phyloP scores from a whole-genome alignment of 2,888 invertebrate species.

The Harpalus rubripes region DNA sequence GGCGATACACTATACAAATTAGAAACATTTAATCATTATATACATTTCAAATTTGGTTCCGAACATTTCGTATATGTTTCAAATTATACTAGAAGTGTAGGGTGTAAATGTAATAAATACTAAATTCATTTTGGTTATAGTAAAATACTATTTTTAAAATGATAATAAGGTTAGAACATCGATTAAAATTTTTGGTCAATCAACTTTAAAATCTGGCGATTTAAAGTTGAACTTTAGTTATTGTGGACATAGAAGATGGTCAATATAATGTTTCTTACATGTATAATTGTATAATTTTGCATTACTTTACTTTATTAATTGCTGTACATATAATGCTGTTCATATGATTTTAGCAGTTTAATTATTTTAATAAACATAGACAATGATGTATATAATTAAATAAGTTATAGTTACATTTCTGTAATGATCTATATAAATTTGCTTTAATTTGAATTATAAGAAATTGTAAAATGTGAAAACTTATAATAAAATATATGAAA shows the following conservation, averaged over 20 bases:
- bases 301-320: slow-evolving; percentile 27
- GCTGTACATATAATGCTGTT: slow-evolving; percentile 57
- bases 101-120: slow-evolving; percentile 1
- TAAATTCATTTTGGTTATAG: slow-evolving; percentile 7
- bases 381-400: slow-evolving; percentile 58
- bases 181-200: slow-evolving; percentile 21
- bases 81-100: slow-evolving; percentile 35
- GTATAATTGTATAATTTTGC: slow-evolving; percentile 46
- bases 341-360: neutral
- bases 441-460: slow-evolving; percentile 61
- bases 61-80: slow-evolving; percentile 25
- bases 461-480: slow-evolving; percentile 65
- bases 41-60: slow-evolving; percentile 8
- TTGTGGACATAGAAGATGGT: slow-evolving; percentile 63
- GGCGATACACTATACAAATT: slow-evolving; percentile 43
- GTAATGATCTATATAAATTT: slow-evolving; percentile 59
- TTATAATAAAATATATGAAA: slow-evolving; percentile 65
- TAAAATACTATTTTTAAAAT: slow-evolving; percentile 38
- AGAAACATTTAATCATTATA: slow-evolving; percentile 17
- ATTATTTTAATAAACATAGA: slow-evolving; percentile 19
- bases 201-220: slow-evolving; percentile 7
- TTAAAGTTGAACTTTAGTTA: slow-evolving; percentile 60
- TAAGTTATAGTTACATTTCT: slow-evolving; percentile 64
- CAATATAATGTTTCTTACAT: slow-evolving; percentile 66
- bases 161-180: slow-evolving; percentile 44